These are phyloP conservation scores for Brachionichthys hirsutus DNA, from an alignment of 2,113 vertebrate species.

Conservation along the genomic window DNA sequence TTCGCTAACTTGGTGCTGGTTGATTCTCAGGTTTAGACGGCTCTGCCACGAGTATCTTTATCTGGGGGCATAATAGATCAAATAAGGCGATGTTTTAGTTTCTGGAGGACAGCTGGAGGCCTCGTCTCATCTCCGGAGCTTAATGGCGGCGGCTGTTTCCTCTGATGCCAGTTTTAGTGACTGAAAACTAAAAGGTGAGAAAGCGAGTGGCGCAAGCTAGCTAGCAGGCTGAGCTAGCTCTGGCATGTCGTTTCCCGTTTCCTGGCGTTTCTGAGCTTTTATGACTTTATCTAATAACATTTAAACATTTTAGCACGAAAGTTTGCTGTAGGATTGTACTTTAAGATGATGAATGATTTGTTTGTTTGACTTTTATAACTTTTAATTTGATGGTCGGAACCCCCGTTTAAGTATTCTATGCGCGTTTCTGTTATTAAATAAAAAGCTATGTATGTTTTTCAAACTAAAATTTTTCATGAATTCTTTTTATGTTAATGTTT, in stretches of 20 bases:
- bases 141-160: neutral
- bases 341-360: fast-evolving
- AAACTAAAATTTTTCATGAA: too few species aligned
- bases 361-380: neutral
- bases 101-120: fast-evolving
- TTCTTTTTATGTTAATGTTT: too few species aligned
- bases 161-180: neutral
- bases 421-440: too few species aligned
- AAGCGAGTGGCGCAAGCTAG: slow-evolving; percentile 27
- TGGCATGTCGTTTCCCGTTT: slow-evolving; percentile 61
- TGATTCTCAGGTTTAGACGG: neutral
- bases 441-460: too few species aligned
- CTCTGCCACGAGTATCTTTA: slow-evolving; percentile 12
- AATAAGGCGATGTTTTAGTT: neutral
- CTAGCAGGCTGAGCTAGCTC: slow-evolving; percentile 51
- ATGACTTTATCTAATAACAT: fast-evolving
- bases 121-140: fast-evolving
- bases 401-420: too few species aligned
- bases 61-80: slow-evolving; percentile 1
- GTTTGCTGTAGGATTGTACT: fast-evolving
- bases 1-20: neutral
- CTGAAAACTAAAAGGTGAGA: slow-evolving; percentile 55
- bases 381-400: neutral
- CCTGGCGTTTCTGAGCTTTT: slow-evolving; percentile 21
- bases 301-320: neutral